These are phyloP conservation scores for Maniola hyperantus DNA, from an alignment of 2,888 invertebrate genomes.

Conservation along the genomic window DNA sequence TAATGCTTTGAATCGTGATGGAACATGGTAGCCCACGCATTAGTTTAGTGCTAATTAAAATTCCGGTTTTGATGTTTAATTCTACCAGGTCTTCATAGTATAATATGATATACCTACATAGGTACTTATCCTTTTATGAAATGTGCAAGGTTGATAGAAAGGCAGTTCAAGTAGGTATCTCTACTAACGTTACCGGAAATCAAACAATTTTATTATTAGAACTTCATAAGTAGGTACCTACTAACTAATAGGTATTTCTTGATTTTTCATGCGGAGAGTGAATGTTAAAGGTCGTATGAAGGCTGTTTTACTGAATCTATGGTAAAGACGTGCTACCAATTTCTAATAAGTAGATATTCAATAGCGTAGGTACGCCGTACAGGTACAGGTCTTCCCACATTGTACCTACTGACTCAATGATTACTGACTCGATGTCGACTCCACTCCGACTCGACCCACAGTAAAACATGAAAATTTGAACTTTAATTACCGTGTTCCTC, in stretches of 20 bases:
- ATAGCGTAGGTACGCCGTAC: no score
- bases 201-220: background rate
- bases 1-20: slow-evolving; percentile 28
- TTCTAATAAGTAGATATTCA: no score
- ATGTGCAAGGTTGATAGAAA: background rate
- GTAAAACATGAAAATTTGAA: no score
- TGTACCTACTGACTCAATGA: no score
- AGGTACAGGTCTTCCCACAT: no score
- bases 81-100: slow-evolving; percentile 20
- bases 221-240: background rate
- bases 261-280: no score
- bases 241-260: background rate
- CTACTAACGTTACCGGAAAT: background rate
- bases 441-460: no score
- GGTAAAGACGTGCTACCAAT: no score
- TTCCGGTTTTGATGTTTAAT: slow-evolving; percentile 26
- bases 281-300: no score
- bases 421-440: no score
- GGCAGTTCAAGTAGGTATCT: background rate
- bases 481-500: no score
- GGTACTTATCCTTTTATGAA: background rate
- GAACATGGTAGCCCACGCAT: slow-evolving; percentile 28
- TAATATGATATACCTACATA: background rate
- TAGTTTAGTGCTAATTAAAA: slow-evolving; percentile 29
- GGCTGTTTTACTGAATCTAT: no score